phyloP scores from a whole-genome alignment of 1,140 invertebrate genomes.

The Drosophila repletoides region DNA sequence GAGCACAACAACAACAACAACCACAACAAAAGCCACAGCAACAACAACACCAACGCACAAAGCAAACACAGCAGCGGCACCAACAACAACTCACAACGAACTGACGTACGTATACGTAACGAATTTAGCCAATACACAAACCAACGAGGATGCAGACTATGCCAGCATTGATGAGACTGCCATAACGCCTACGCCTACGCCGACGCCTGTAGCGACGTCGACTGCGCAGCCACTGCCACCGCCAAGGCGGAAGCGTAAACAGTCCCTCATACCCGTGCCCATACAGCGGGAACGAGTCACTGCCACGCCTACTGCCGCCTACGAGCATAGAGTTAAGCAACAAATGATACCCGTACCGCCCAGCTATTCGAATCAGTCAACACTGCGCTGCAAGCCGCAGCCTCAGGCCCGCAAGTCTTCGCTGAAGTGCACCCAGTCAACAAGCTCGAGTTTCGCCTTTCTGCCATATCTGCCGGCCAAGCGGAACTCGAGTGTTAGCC shows the following conservation, averaged over 20 bases:
- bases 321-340: constrained; percentile 67
- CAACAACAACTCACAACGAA: constrained; percentile 61
- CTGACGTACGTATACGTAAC: constrained; percentile 82
- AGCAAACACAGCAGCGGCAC: constrained; percentile 20
- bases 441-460: constrained; percentile 77
- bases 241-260: constrained; percentile 62
- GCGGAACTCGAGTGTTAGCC: constrained; percentile 75
- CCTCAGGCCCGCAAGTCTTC: constrained; percentile 55
- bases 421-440: constrained; percentile 72
- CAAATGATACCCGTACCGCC: constrained; percentile 68
- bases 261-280: constrained; percentile 65
- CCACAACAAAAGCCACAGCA: constrained; percentile 50
- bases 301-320: constrained; percentile 44
- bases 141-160: constrained; percentile 55
- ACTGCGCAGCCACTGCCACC: constrained; percentile 18
- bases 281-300: constrained; percentile 21
- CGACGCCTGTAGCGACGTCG: not conserved
- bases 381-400: constrained; percentile 48
- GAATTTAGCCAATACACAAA: constrained; percentile 75
- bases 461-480: constrained; percentile 75
- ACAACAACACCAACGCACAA: constrained; percentile 28
- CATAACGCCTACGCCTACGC: not conserved
- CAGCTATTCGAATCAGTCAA: constrained; percentile 77
- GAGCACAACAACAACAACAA: constrained; percentile 26
- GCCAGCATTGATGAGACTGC: constrained; percentile 52